Evolutionary conservation across 2,888 invertebrate genomes (phyloP).

Genomic region (Melieria picta): DNA sequence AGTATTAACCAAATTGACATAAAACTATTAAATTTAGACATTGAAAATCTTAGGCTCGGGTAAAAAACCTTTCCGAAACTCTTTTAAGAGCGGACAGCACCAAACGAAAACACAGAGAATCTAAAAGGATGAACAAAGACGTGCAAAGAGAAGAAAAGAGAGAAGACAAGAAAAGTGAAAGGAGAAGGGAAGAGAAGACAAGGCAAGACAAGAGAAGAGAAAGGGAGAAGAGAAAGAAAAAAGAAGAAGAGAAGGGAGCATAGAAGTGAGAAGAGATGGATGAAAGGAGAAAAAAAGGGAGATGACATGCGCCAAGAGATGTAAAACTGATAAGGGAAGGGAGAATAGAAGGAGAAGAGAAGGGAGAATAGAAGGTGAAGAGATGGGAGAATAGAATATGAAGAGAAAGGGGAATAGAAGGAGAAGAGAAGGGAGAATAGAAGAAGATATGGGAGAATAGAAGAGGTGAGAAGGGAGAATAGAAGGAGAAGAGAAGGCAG

Average conservation of each 20-base stretch:
- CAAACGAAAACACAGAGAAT: neutral
- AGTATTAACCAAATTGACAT: too few species aligned
- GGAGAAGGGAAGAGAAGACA: neutral
- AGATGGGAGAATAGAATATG: neutral
- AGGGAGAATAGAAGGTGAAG: neutral
- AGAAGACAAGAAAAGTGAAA: too few species aligned
- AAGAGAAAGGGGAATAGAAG: neutral
- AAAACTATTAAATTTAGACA: too few species aligned
- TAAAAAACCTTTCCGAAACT: too few species aligned
- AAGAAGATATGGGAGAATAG: neutral
- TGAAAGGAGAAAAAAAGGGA: neutral
- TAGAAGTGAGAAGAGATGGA: neutral
- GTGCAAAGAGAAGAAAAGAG: neutral
- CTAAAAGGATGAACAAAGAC: neutral
- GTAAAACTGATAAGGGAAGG: too few species aligned
- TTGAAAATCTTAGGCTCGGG: too few species aligned
- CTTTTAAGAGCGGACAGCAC: neutral
- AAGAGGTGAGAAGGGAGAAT: neutral
- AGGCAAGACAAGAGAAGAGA: neutral
- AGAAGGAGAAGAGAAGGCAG: neutral
- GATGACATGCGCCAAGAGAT: too few species aligned
- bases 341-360: neutral
- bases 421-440: neutral
- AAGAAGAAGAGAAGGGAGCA: neutral
- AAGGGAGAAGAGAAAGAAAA: neutral